Base-by-base conservation (phyloP, 2,888 invertebrate species). In the Volucella inanis region DNA sequence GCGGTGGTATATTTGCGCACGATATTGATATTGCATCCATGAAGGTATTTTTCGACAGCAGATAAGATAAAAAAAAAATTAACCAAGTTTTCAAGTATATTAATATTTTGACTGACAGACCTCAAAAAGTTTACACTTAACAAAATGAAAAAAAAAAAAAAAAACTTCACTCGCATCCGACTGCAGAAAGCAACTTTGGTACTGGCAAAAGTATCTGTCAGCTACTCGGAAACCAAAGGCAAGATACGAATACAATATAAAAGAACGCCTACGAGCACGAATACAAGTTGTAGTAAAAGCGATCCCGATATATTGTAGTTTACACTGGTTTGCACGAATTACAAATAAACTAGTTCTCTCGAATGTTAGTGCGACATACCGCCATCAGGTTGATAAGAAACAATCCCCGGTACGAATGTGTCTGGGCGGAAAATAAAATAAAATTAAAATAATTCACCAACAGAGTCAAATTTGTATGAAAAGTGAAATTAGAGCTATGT, bases 11-110 rank as follows among this genome's bases (percentile, higher is more conserved):
- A 67, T 54, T 49, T 52, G 61, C 59, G 31, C 76, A 47, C 68
- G 59, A 50, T 38, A 41, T 45, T 31, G n/a, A 14, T 8, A 59
- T 59, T 14, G 76, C 31, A 22, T 41, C 64, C 65, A 57, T 43
- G 57, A 57, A 59, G 61, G 41, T 49, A 0, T 45, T 45, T 45
- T 61, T 50, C 12, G 22, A 12, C 1, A 43, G n/a, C 6, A 67
- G 76, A 76, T 76, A 61, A 76, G 76, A 76, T 76, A 76, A 75
- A 74, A 31, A 70, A 39, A 22, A 47, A 11, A 22, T 22, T 3
- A 22, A 22, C 38, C 15, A n/a, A 50, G n/a, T 47, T 74, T 55
- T 15, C 11, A 47, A 22, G 43, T 38, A 39, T 41, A 55, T 49
- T 74, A 31, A 31, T 57, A 62, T 18, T 65, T 47, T 41, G 31